A percentile compares a stretch with the other conserved stretches of the same genome.
Conservation (phyloP, 2,113 vertebrate species). For the Sceloporus undulatus region DNA sequence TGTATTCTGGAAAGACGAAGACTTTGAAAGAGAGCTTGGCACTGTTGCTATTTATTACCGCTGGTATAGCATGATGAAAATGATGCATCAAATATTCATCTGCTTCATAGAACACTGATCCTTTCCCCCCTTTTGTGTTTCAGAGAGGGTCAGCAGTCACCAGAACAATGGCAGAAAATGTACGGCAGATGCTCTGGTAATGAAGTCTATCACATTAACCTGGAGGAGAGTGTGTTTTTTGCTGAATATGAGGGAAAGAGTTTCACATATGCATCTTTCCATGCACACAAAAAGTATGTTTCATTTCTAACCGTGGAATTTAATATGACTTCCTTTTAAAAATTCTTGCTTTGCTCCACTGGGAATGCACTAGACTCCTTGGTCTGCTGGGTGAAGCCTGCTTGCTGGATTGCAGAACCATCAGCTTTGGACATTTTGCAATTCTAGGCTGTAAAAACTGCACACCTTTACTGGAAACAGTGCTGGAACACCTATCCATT, state of each 20-base stretch:
- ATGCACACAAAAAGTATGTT: slow-evolving; percentile 96
- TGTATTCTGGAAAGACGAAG: neutral
- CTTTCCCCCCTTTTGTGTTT: slow-evolving; percentile 58
- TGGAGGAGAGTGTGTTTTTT: slow-evolving; percentile 96
- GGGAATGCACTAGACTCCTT: neutral
- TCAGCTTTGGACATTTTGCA: neutral
- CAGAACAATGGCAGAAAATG: slow-evolving; percentile 96
- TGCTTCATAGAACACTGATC: slow-evolving; percentile 33
- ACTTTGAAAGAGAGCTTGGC: neutral
- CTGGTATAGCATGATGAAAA: neutral
- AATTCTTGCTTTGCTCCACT: slow-evolving; percentile 1
- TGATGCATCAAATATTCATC: too few relatives aligned
- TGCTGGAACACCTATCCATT: neutral
- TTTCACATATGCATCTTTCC: slow-evolving; percentile 96
- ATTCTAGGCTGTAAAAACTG: neutral
- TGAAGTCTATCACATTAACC: slow-evolving; percentile 95
- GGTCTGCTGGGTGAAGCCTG: neutral
- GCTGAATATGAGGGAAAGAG: slow-evolving; percentile 96
- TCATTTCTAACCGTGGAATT: slow-evolving; percentile 37
- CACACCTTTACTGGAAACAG: neutral
- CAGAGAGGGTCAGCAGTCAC: slow-evolving; percentile 94
- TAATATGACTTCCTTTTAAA: slow-evolving; percentile 3
- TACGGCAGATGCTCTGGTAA: slow-evolving; percentile 97
- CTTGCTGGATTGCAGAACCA: neutral
- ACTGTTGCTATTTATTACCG: neutral